Evolutionary conservation across 1,140 invertebrate species (phyloP).

Genomic region (Brachystomella parvula): DNA sequence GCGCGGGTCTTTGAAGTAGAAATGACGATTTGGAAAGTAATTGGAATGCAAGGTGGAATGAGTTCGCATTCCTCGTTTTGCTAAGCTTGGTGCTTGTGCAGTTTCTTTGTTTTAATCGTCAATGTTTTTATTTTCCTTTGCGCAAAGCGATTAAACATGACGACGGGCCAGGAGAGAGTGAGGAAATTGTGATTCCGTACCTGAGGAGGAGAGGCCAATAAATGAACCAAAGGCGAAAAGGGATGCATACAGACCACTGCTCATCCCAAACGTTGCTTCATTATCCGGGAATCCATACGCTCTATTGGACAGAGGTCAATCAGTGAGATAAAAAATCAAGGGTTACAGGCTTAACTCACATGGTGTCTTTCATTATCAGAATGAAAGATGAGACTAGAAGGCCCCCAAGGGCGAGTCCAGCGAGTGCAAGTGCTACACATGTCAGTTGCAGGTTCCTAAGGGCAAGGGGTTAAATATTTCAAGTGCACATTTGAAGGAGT

Average conservation of each 20-base stretch:
- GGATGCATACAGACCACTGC: neutral
- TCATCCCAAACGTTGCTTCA: constrained; percentile 4
- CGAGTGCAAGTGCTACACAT: constrained; percentile 61
- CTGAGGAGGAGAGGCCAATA: neutral
- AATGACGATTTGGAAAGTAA: no score
- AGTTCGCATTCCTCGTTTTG: no score
- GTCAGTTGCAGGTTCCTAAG: constrained; percentile 56
- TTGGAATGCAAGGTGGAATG: no score
- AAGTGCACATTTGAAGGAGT: neutral
- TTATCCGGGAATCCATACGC: constrained; percentile 26
- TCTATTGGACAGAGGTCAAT: constrained; percentile 3
- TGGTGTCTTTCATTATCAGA: constrained; percentile 63
- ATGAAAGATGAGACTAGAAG: constrained; percentile 71
- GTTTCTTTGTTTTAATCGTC: no score
- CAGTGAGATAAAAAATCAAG: neutral
- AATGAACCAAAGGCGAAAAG: constrained; percentile 6
- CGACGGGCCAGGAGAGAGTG: neutral
- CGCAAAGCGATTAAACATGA: no score
- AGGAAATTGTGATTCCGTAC: no score
- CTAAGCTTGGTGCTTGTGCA: no score
- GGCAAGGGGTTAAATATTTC: neutral
- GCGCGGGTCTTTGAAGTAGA: no score
- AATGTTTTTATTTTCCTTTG: no score
- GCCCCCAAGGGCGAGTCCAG: constrained; percentile 68
- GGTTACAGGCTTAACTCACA: no score